Percentiles rank a stretch among this genome's conserved stretches.
These are phyloP conservation scores for Lordiphosa clarofinis DNA, from an alignment of 1,140 invertebrate species.

Conservation along the genomic window DNA sequence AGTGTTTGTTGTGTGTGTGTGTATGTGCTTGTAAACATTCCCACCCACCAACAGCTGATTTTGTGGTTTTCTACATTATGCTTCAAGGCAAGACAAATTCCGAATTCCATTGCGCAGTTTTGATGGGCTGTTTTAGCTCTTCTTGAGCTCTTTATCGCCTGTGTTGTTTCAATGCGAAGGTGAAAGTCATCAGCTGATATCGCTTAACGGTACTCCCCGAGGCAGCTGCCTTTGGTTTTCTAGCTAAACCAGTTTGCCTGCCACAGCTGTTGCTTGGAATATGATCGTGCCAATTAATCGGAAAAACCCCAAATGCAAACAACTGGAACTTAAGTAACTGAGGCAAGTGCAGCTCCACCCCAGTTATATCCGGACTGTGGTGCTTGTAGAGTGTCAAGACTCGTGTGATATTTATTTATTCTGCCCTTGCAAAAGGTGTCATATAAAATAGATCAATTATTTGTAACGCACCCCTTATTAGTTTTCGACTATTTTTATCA, in stretches of 20 bases:
- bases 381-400: too few species aligned
- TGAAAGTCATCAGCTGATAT: constrained; percentile 68
- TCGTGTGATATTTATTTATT: too few species aligned
- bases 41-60: constrained; percentile 39
- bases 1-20: constrained; percentile 4
- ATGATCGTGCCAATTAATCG: constrained; percentile 8
- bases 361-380: too few species aligned
- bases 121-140: background rate
- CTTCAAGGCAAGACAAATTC: constrained; percentile 12
- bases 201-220: background rate
- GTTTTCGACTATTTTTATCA: too few species aligned
- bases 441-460: too few species aligned
- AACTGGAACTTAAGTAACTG: too few species aligned
- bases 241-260: constrained; percentile 30
- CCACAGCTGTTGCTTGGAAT: constrained; percentile 16
- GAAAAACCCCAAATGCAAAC: constrained; percentile 4
- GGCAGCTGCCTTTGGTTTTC: too few species aligned
- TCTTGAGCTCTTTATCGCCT: constrained; percentile 22
- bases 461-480: too few species aligned
- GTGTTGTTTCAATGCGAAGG: constrained; percentile 59
- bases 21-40: constrained; percentile 21
- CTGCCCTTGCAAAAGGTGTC: too few species aligned
- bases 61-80: constrained; percentile 4
- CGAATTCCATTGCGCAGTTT: constrained; percentile 1
- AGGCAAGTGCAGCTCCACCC: too few species aligned